Base-by-base conservation (phyloP, 2,797 vertebrate genomes). In the Menidia menidia region DNA sequence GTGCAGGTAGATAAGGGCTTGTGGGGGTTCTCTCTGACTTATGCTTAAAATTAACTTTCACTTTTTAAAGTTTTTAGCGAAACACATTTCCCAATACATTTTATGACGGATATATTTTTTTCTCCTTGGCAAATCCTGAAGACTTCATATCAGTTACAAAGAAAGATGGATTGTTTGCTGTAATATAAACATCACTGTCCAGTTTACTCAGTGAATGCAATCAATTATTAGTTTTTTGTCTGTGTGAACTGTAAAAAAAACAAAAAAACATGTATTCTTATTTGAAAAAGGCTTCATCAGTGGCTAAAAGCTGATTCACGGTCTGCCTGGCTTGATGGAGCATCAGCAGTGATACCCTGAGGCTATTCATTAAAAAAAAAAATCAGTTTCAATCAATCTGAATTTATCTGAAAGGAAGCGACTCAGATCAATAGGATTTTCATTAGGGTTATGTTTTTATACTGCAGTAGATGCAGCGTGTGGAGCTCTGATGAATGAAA, bases 391-490 rank as follows among this genome's bases (percentile, higher is more conserved):
- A 85, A 89, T 87, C 90, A 78, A 87, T 77, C 78, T 77, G 88
- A 90, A 92, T 94, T 89, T 91, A 82, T 94, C 91, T 92, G 82
- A 93, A 90, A 92, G 91, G 88, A 92, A 92, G 90, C 75, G 75
- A 87, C 80, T 65, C 64, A 69, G 81, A 93, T 95, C 94, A 72
- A 94, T 94, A 88, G 80, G 79, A 92, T 93, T 94, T 94, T 95
- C 93, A 94, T 94, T 93, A 93, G 90, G 78, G 87, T 91, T 94
- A 88, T 89, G 89, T 93, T 93, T 94, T 93, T 87, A 93, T 93
- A 87, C 87, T 84, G 89, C 90, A 83, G 85, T 18, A 52, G 83
- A 86, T 87, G 80, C 77, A 59, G 81, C 76, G 81, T 77, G 83
- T 51, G 32, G 75, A 86, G 84, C 80, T 60, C 74, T 82, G 89